Evolutionary conservation across 2,888 invertebrate genomes (phyloP), one percentile per base, ranked within the genome.

Genomic region (Temnothorax rugatulus): DNA sequence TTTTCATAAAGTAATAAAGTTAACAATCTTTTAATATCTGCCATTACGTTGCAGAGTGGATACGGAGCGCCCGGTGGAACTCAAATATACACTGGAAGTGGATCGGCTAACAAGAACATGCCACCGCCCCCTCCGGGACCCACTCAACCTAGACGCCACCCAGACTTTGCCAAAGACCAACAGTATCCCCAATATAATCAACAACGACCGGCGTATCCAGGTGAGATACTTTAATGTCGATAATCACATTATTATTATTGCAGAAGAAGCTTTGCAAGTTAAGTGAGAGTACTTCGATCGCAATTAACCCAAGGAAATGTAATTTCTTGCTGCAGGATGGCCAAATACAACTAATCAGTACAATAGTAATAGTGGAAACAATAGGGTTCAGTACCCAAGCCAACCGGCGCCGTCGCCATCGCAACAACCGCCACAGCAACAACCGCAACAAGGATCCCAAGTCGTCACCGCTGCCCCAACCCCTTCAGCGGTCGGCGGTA

Each of bases 121-220:
- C 96, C 96, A 61, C 96, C 96, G 69, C 96, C 97, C 92, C 96
- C 96, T 88, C 96, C 97, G 77, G 94, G 94, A 79, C 94, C 95
- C 44, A 95, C 92, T 73, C 97, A 97, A 91, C 97, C 97, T 64
- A 96, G 97, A 91, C 96, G 98, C 92, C 98, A 97, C 96, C 98
- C 97, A 79, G 97, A 97, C 95, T 98, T 97, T 95, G 96, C 97
- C 91, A 97, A 97, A 95, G 97, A 97, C 93, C 97, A 96, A 93
- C 96, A 96, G 87, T 96, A 96, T 95, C 96, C 96, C 85, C 96
- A 96, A 85, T 97, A 97, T 94, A 96, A 96, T 91, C 96, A 96
- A 91, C 96, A 96, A 91, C 95, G 97, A 92, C 96, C 97, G 86
- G 96, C 96, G 91, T 97, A 97, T 95, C 93, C 95, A 92, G 96